phyloP scores from a whole-genome alignment of 1,140 invertebrate genomes.

The Dolichoris vasculosae region DNA sequence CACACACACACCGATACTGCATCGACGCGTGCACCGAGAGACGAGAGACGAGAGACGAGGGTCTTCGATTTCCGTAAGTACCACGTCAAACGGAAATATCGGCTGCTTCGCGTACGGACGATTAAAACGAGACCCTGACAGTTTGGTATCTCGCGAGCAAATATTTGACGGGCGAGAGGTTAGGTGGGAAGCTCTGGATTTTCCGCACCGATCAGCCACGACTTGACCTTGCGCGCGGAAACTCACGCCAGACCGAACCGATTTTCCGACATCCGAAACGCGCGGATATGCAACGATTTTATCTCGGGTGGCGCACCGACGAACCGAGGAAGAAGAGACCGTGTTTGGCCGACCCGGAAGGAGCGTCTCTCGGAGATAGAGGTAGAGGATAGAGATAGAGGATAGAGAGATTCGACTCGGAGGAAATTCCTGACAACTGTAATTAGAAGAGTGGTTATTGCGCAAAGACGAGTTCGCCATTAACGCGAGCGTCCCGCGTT shows the following conservation, averaged over 20 bases:
- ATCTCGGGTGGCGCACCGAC: background rate
- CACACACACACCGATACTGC: background rate
- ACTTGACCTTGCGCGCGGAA: conserved; percentile 21
- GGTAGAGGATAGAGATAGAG: background rate
- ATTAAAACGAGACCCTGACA: background rate
- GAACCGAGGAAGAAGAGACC: background rate
- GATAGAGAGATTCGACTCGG: background rate
- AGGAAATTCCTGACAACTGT: conserved; percentile 10
- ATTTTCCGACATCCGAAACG: background rate
- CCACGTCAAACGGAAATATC: conserved; percentile 24
- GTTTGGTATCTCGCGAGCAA: background rate
- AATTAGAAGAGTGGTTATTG: conserved; percentile 27
- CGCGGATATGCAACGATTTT: background rate
- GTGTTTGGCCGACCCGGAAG: background rate
- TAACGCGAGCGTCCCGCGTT: background rate
- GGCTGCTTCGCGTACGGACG: background rate
- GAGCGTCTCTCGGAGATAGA: background rate
- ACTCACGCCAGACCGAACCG: background rate
- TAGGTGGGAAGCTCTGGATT: background rate
- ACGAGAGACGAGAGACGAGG: background rate
- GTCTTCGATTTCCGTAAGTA: conserved; percentile 14
- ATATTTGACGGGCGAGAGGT: conserved; percentile 36
- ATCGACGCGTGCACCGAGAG: background rate
- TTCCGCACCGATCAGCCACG: background rate
- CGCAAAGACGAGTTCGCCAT: background rate